Evolutionary conservation across 2,888 invertebrate genomes (phyloP).

Genomic region (Zelleria hepariella): DNA sequence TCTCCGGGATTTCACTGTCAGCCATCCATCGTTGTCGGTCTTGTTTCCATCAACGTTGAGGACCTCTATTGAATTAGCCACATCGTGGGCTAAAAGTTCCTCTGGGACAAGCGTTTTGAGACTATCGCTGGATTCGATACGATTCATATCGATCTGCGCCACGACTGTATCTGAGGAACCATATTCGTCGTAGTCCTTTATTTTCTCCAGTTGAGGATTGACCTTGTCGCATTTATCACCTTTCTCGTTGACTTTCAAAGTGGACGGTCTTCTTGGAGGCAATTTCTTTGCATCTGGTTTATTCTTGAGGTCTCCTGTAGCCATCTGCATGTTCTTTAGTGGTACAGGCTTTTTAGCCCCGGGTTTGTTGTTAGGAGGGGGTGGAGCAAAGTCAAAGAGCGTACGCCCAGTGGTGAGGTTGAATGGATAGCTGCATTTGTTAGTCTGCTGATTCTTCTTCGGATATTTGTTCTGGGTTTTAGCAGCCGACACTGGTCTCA

Average conservation of each 20-base stretch:
- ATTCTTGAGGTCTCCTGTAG: slow-evolving; percentile 44
- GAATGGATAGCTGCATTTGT: slow-evolving; percentile 65
- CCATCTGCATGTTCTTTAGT: slow-evolving; percentile 26
- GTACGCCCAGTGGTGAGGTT: slow-evolving; percentile 63
- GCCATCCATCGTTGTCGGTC: slow-evolving; percentile 83
- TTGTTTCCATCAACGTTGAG: slow-evolving; percentile 51
- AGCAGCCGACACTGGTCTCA: slow-evolving; percentile 34
- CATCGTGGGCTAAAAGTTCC: slow-evolving; percentile 33
- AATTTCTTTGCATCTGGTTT: slow-evolving; percentile 44
- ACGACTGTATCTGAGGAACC: slow-evolving; percentile 73
- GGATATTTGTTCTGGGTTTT: slow-evolving; percentile 35
- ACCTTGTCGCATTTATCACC: slow-evolving; percentile 36
- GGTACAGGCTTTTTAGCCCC: slow-evolving; percentile 9
- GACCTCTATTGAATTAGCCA: slow-evolving; percentile 61
- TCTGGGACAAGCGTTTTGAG: slow-evolving; percentile 64
- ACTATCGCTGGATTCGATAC: slow-evolving; percentile 65
- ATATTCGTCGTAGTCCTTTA: slow-evolving; percentile 51
- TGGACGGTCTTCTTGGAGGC: slow-evolving; percentile 35
- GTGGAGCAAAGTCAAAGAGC: slow-evolving; percentile 44
- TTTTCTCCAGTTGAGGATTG: slow-evolving; percentile 35
- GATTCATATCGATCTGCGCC: slow-evolving; percentile 51
- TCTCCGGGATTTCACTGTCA: slow-evolving; percentile 86
- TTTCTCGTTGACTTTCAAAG: slow-evolving; percentile 48
- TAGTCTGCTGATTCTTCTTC: slow-evolving; percentile 37
- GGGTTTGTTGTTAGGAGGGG: slow-evolving; percentile 25